Base-by-base conservation (phyloP, 2,797 vertebrate genomes). In the Thalassophryne amazonica region DNA sequence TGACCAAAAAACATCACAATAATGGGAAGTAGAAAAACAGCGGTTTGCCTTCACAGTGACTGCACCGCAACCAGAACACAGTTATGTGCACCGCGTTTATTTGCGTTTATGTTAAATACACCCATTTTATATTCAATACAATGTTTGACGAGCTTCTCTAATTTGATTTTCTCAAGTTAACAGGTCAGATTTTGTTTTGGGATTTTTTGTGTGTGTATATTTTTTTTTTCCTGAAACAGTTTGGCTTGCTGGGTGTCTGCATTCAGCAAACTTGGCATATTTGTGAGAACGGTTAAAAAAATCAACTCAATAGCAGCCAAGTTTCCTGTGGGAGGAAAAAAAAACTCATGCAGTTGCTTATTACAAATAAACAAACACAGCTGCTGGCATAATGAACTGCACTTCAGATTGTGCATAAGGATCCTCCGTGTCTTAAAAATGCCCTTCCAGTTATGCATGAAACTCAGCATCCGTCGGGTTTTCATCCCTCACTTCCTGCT, bases 361-460 rank as follows among this genome's bases (percentile, higher is more conserved):
- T 82, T 82, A 69, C 57, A 81, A 76, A 73, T 78, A 82, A 86
- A 79, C 73, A 84, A 85, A 86, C 78, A 65, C 78, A 79, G 55
- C 76, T 79, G 71, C 35, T 58, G 12, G 62, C 13, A 40, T 76
- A 87, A 79, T 84, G 66, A 73, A 63, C 55, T 73, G 35, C 60
- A 58, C 63, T 73, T 66, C 38, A 50, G 54, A 74, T 64, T 59
- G 42, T 55, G 59, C 69, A 68, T 34, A 56, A 69, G 59, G 32
- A 15, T 15, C 13, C 25, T 17, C 57, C 43, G n/a, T 22, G 38
- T 25, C 61, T 48, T 37, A 34, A 57, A 69, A 54, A 62, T 33
- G 46, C 29, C 57, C 43, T 60, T 28, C 33, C 19, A 36, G 57
- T 54, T 63, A 42, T 25, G 45, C 6, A 17, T 13, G 11, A 9